A percentile compares a stretch with the other conserved stretches of the same genome.
Conservation (phyloP, 2,797 vertebrate genomes). For the Natrix natrix region DNA sequence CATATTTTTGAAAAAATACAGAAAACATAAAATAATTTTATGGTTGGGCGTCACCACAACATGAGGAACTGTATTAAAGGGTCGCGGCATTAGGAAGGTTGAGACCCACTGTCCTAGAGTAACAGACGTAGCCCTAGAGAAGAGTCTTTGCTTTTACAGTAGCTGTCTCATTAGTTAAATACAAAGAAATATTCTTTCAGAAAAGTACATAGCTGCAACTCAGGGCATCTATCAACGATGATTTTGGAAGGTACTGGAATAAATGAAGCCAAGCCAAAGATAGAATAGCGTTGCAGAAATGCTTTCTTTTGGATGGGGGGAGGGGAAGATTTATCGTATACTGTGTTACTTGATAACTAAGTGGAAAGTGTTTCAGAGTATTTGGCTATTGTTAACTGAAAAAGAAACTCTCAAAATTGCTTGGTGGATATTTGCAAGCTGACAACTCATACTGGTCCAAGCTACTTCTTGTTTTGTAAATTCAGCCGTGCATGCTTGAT, state of each 20-base stretch:
- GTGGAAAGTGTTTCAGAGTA: background rate
- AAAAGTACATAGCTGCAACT: background rate
- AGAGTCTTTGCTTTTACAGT: background rate
- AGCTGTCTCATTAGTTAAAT: background rate
- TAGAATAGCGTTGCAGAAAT: background rate
- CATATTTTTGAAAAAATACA: too few species aligned
- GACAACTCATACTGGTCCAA: background rate
- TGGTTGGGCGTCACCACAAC: too few species aligned
- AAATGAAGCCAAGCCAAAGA: background rate
- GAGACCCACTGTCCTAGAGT: too few species aligned
- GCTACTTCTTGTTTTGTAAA: constrained; percentile 29
- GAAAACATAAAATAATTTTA: too few species aligned
- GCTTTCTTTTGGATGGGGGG: background rate
- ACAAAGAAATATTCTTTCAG: background rate
- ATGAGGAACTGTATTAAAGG: too few species aligned
- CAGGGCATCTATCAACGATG: background rate
- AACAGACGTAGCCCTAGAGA: background rate
- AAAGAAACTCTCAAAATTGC: background rate
- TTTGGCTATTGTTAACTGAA: background rate
- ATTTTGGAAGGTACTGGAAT: background rate
- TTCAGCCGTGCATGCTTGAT: background rate
- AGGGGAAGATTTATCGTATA: background rate
- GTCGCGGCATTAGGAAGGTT: too few species aligned
- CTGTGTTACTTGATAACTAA: background rate
- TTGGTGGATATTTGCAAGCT: background rate